Evolutionary conservation across 1,140 invertebrate species (phyloP), one percentile per base, ranked within the genome.

Genomic region (Drosophila mojavensis): DNA sequence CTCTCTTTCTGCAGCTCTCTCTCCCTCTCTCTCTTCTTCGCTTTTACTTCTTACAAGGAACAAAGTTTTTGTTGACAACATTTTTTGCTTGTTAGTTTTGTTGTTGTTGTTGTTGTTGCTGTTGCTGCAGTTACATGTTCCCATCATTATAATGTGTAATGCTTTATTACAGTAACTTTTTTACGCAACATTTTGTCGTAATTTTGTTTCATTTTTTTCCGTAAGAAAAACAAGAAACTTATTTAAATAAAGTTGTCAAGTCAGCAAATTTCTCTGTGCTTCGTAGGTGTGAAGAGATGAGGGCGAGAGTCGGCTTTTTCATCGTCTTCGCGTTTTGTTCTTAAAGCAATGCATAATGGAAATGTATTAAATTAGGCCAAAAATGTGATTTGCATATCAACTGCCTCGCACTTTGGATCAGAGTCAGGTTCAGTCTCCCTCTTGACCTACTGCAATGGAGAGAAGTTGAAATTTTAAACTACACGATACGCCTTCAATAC

Each of bases 81-180:
- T 77, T 77, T 77, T 74, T 60, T 63, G 65, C 75, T 78, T 78
- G 71, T 78, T 78, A 78, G 71, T 74, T 74, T 68, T 51, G 43
- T 60, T 74, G 48, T 43, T 63, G 51, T 39, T 33, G 33, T 67
- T 51, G 41, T 60, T 73, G 48, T 43, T 62, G 50, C 33, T 70
- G 45, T 26, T 64, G 61, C 58, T 66, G 73, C 48, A 71, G 67
- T 71, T 66, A 79, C 73, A 79, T 79, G 73, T 56, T 78, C 72
- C 65, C 75, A 66, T 79, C 77, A 76, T 79, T 79, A 79, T 72
- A 79, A 79, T 72, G 59, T 79, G 74, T 72, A 76, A 72, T 79
- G 74, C 74, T 72, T 79, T 68, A 73, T 72, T 76, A 67, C 68
- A 17, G 41, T 61, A 71, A 64, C 66, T 75, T 75, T 75, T 70